Base-by-base conservation (phyloP, 2,888 invertebrate genomes). In the Eumerus sabulonum region DNA sequence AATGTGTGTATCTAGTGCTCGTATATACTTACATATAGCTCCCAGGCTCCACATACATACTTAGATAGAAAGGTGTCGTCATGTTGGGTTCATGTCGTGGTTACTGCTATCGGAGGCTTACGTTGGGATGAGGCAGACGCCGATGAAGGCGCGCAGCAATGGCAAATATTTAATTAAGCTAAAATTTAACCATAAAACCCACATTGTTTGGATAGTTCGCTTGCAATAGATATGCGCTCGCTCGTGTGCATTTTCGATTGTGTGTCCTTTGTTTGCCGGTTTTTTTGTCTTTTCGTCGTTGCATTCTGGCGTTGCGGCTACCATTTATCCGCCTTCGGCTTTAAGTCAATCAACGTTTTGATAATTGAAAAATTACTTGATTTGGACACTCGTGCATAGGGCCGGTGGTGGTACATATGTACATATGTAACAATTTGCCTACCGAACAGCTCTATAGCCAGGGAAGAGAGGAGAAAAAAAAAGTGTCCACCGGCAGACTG, bases 121-220 rank as follows among this genome's bases (percentile, higher is more conserved):
- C 16, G 53, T 4, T 5, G 11, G 27, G 18, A 7, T 36, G n/a
- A 36, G 14, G 67, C 44, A 36, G 42, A 4, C 1, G 13, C n/a
- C 9, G 47, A 60, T 47, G 18, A 45, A n/a, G 56, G 40, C 51
- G 72, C 18, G 40, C 36, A 66, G 48, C 62, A 57, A 60, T 54
- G 66, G 60, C 62, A 64, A 79, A 74, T 60, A 74, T 79, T 79
- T 79, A 79, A 79, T 79, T 79, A 79, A 74, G 64, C 79, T 74
- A 56, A 79, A 63, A 63, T 68, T 57, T 74, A 54, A 64, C 79
- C 74, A 74, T 74, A 79, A 74, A 68, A 72, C 72, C 59, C 64
- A 63, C 74, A 64, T 74, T 74, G 68, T 64, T 64, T 47, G 68
- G 57, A 79, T 74, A 68, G 60, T 63, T 74, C 38, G 63, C 38